Conservation (phyloP, 1,140 invertebrate species). For the Palaemon carinicauda region DNA sequence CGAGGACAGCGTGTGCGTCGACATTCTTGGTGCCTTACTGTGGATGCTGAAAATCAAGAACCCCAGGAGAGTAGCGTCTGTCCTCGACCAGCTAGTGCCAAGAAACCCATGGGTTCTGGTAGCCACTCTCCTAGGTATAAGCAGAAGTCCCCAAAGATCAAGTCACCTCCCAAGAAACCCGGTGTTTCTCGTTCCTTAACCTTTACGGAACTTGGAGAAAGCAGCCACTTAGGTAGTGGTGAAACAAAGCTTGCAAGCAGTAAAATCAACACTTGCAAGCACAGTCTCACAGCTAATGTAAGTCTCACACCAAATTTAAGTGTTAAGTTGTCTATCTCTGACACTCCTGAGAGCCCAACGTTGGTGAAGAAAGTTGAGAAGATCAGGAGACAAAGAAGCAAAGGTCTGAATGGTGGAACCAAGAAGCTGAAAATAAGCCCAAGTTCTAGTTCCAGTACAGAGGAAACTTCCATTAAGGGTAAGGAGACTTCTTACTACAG, state of each 20-base stretch:
- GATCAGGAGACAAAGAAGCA: slow-evolving; percentile 51
- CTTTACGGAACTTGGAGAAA: slow-evolving; percentile 53
- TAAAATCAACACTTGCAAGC: slow-evolving; percentile 50
- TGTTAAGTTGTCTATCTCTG: slow-evolving; percentile 55
- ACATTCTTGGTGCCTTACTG: slow-evolving; percentile 53
- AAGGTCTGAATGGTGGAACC: slow-evolving; percentile 43
- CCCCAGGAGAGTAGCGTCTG: slow-evolving; percentile 19
- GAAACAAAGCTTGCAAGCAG: slow-evolving; percentile 44
- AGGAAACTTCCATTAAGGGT: slow-evolving; percentile 29
- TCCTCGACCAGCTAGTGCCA: slow-evolving; percentile 40
- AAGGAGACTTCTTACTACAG: slow-evolving; percentile 40
- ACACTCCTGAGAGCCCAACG: slow-evolving; percentile 49
- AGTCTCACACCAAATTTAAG: slow-evolving; percentile 54
- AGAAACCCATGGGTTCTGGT: slow-evolving; percentile 30
- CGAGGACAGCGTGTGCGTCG: slow-evolving; percentile 46
- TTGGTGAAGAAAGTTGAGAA: slow-evolving; percentile 57
- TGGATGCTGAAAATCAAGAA: slow-evolving; percentile 50
- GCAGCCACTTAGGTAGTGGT: slow-evolving; percentile 32
- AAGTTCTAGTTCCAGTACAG: slow-evolving; percentile 43
- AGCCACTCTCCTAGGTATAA: slow-evolving; percentile 39
- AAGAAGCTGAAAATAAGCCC: slow-evolving; percentile 55
- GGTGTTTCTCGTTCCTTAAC: slow-evolving; percentile 49
- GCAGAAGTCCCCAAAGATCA: slow-evolving; percentile 47
- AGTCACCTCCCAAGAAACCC: slow-evolving; percentile 50
- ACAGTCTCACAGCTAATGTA: slow-evolving; percentile 53